These are phyloP conservation scores for Rhamphomyia laevipes DNA, from an alignment of 2,888 invertebrate species.

Conservation along the genomic window DNA sequence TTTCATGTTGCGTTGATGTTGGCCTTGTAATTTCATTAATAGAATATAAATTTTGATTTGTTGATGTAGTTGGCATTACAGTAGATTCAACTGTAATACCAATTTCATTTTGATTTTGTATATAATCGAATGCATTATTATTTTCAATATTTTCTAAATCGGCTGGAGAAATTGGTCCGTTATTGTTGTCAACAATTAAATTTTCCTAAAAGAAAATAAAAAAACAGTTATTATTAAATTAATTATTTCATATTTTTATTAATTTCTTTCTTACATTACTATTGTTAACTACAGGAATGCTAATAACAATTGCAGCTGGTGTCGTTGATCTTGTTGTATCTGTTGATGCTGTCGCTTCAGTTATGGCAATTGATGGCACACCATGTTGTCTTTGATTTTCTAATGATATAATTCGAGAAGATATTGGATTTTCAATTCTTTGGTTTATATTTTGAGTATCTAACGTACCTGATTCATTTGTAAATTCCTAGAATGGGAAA, in stretches of 20 bases:
- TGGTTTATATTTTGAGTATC: conserved; percentile 3
- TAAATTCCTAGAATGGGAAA: conserved; percentile 15
- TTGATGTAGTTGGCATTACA: not conserved
- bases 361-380: not conserved
- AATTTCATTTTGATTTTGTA: conserved; percentile 21
- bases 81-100: conserved; percentile 8
- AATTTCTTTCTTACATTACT: conserved; percentile 10
- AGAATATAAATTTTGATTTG: conserved; percentile 10
- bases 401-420: conserved; percentile 17
- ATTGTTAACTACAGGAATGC: conserved; percentile 8
- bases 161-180: conserved; percentile 43
- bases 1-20: not conserved
- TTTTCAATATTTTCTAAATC: conserved; percentile 48
- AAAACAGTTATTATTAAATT: too few species aligned
- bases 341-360: not conserved
- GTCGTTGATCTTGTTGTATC: not conserved
- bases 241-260: not conserved
- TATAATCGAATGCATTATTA: conserved; percentile 44
- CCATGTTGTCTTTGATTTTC: conserved; percentile 12
- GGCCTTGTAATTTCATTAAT: not conserved
- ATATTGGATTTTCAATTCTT: conserved; percentile 18
- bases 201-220: conserved; percentile 8
- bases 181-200: conserved; percentile 39
- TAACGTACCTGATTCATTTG: conserved; percentile 16
- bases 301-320: not conserved